Percentiles rank a stretch among this genome's conserved stretches.
These are phyloP conservation scores for Pseudococcus jackbeardsleyi DNA, from an alignment of 2,888 invertebrate species.

Conservation along the genomic window DNA sequence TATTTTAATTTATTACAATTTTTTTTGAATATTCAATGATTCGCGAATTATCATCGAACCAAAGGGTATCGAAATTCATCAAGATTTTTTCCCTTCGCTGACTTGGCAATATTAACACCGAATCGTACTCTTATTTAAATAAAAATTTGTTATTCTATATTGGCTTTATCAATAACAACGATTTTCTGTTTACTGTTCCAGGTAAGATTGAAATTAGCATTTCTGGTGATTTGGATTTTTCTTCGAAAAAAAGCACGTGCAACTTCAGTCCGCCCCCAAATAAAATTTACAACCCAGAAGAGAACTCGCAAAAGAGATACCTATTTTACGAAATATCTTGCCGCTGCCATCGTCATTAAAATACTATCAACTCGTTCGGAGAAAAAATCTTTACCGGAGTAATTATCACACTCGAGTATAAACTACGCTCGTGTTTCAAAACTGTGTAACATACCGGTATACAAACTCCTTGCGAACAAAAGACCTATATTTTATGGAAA, in stretches of 20 bases:
- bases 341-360: neutral
- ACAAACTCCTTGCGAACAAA: neutral
- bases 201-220: neutral
- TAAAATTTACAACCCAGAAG: neutral
- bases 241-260: neutral
- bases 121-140: neutral
- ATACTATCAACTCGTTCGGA: neutral
- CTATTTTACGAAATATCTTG: neutral
- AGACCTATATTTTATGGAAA: neutral
- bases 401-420: neutral
- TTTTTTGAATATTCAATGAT: slow-evolving; percentile 6
- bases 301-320: neutral
- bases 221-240: neutral
- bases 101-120: neutral
- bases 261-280: neutral
- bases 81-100: neutral
- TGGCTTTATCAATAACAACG: neutral
- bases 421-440: neutral
- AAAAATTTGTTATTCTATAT: neutral
- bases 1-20: too few relatives aligned
- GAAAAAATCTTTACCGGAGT: neutral
- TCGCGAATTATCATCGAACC: neutral
- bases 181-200: neutral
- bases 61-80: neutral
- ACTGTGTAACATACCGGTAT: neutral